Evolutionary conservation across 2,797 vertebrate species (phyloP), one percentile per base, ranked within the genome.

Genomic region (Odontamblyopus lacepedii): DNA sequence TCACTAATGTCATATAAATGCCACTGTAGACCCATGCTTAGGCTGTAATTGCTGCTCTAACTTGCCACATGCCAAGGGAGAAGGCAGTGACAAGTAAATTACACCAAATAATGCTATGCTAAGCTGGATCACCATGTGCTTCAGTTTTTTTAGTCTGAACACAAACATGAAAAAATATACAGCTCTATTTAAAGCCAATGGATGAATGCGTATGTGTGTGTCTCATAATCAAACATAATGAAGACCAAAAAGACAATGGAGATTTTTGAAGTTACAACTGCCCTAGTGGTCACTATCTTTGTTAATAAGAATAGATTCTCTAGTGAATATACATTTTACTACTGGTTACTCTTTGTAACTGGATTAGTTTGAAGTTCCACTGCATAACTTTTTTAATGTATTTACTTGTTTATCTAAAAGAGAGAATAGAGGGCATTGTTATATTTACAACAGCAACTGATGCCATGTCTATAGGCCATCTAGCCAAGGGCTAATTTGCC

Each of bases 1-100:
- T 85, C 75, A 83, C 80, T 87, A 86, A 80, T 83, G 77, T 84
- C 78, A 80, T 79, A 83, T 83, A 87, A 90, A 88, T 89, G 84
- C 75, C 85, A 78, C 73, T 84, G 72, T 67, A 82, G 72, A 67
- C 82, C 73, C 72, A 81, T 51, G 29, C 72, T 84, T 67, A 67
- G 51, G 56, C 78, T 76, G 75, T 87, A 88, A 90, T 89, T 88
- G 78, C 79, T 68, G 72, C 78, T 87, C 72, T 78, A 75, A 77
- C 73, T 85, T 53, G 30, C 35, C 76, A 72, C 44, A 32, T 71
- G 67, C 72, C 67, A 75, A 78, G 78, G 84, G 73, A 78, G 81
- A 84, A 27, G 56, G 38, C 75, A 69, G 73, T 80, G 77, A 85
- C 69, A 79, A 88, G 79, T 80, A 86, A 85, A 85, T 80, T 75